Percentiles rank a stretch among this genome's conserved stretches.
Evolutionary conservation across 2,113 vertebrate species (phyloP).

Genomic region (Hucho hucho): DNA sequence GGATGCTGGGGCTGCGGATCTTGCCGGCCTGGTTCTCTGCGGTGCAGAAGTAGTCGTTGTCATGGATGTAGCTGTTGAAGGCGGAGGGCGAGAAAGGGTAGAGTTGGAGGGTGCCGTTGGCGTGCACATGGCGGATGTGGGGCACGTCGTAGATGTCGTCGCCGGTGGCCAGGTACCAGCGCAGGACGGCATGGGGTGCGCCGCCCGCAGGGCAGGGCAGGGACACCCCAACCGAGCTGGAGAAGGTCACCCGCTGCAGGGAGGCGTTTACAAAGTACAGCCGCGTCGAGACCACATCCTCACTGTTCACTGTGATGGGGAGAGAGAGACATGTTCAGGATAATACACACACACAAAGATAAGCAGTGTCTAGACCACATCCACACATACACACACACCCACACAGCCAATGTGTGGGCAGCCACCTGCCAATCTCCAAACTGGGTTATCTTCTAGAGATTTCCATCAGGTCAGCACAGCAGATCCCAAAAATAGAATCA

Average conservation of each 20-base stretch:
- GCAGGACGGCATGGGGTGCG: slow-evolving; percentile 92
- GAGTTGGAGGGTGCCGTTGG: slow-evolving; percentile 97
- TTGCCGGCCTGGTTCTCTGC: slow-evolving; percentile 97
- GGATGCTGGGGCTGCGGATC: slow-evolving; percentile 97
- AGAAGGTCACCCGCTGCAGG: slow-evolving; percentile 84
- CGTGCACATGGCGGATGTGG: slow-evolving; percentile 96
- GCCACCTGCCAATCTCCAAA: background rate
- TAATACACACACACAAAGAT: background rate
- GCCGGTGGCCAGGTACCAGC: slow-evolving; percentile 98
- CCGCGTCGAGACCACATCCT: slow-evolving; percentile 81
- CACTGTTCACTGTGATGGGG: slow-evolving; percentile 65
- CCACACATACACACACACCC: background rate
- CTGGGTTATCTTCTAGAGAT: background rate
- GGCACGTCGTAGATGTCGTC: slow-evolving; percentile 99
- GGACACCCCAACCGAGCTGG: slow-evolving; percentile 87
- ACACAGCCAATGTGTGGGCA: background rate
- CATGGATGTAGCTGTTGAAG: slow-evolving; percentile 99
- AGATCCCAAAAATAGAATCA: too few species aligned
- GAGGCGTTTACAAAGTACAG: slow-evolving; percentile 91
- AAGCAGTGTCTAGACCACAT: background rate
- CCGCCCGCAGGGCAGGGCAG: slow-evolving; percentile 98
- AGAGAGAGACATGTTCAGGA: background rate
- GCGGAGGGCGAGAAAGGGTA: slow-evolving; percentile 71
- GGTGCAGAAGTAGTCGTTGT: slow-evolving; percentile 99
- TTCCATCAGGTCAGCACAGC: slow-evolving; percentile 4